Evolutionary conservation across 2,888 invertebrate species (phyloP), one percentile per base, ranked within the genome.

Genomic region (Cerastis rubricosa): DNA sequence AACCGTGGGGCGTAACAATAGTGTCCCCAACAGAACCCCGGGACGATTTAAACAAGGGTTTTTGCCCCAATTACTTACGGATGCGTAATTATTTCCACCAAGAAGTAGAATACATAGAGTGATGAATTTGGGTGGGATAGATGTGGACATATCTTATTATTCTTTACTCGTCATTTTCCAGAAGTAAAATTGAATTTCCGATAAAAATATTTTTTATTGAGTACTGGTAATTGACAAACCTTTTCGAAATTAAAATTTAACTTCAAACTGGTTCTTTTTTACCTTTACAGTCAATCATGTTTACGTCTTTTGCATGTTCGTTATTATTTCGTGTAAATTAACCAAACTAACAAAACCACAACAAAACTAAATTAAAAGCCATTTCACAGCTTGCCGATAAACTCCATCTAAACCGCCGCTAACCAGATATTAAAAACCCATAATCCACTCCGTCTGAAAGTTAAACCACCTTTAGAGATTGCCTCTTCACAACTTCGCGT

Each of bases 41-140:
- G 90, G 90, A 87, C 90, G 91, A 90, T 93, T 94, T 94, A 95
- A 96, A 95, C 95, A 95, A 95, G 95, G 95, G 94, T 93, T 94
- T 95, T 95, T 94, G 91, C 92, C 92, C 93, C 94, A 95, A 96
- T 95, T 96, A 95, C 91, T 88, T 90, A 87, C 89, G 91, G 92
- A 92, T 90, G 89, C 90, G 90, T 95, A 95, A 96, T 96, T 95
- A 96, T 94, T 95, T 96, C 94, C 95, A 93, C 94, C 87, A 91
- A 91, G 90, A 89, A 90, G 89, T 91, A 91, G 88, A 86, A 79
- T 86, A 69, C 80, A 81, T 85, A 78, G 71, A 79, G 61, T 74
- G 61, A 76, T 43, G 6, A 75, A 79, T 75, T 69, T 47, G 65
- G 51, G 22, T 64, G 17, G 25, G 7, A 61, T 45, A 29, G 54